Conservation (phyloP, 2,888 invertebrate species). For the Tinea pellionella region DNA sequence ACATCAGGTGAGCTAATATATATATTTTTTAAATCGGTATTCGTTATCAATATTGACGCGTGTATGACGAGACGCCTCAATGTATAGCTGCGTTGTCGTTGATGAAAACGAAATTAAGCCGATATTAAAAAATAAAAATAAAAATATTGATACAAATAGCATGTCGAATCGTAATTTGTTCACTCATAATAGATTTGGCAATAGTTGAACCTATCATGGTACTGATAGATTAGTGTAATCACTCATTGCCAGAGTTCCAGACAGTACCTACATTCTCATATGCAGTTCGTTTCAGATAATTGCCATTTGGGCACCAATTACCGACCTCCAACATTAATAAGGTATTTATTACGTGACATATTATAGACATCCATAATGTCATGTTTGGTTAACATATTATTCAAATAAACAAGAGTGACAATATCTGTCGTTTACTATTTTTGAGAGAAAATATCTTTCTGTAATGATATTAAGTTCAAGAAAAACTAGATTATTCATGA, state of each 20-base stretch:
- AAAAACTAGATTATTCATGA: no score
- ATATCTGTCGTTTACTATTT: no score
- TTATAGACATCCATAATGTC: conserved; percentile 2
- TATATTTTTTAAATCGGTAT: no score
- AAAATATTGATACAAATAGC: background rate
- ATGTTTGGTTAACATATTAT: background rate
- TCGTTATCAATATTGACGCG: no score
- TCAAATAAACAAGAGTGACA: no score
- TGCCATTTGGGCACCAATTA: conserved; percentile 1
- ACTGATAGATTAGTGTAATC: conserved; percentile 4
- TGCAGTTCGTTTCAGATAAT: conserved; percentile 6
- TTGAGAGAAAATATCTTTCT: no score
- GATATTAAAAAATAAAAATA: no score
- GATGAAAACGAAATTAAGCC: no score
- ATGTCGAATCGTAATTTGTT: background rate
- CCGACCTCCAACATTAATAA: conserved; percentile 4
- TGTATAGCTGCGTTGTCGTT: no score
- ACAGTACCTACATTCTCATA: background rate
- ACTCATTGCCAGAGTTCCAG: conserved; percentile 9
- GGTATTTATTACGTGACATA: conserved; percentile 5
- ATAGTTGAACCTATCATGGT: background rate
- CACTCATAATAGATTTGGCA: conserved; percentile 6
- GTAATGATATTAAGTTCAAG: no score
- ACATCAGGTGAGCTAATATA: no score
- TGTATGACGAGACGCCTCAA: no score